Conservation (phyloP, 2,113 vertebrate species). For the Caranx ignobilis region DNA sequence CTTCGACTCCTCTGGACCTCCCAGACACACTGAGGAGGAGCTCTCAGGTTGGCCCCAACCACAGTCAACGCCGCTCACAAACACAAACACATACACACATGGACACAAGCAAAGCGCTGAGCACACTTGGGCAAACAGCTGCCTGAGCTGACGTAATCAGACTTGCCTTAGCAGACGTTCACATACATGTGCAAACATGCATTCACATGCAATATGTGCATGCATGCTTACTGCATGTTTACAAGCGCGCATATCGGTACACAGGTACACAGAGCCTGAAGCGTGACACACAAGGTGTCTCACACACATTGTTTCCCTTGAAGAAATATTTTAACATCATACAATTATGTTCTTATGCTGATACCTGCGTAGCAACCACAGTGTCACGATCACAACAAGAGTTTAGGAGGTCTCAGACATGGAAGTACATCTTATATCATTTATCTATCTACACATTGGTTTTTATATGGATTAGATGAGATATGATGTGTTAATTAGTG, state of each 20-base stretch:
- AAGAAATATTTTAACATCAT: conserved; percentile 2
- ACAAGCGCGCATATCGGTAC: background rate
- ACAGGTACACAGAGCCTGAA: background rate
- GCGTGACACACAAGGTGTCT: background rate
- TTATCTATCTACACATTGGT: background rate
- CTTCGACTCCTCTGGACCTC: conserved; percentile 84
- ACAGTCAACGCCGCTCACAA: conserved; percentile 64
- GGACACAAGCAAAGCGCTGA: conserved; percentile 59
- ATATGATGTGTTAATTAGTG: background rate
- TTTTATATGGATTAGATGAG: background rate
- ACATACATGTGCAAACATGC: conserved; percentile 3
- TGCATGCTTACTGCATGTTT: background rate
- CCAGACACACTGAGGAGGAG: conserved; percentile 78
- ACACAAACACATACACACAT: conserved; percentile 63
- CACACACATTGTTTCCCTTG: background rate
- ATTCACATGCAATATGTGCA: background rate
- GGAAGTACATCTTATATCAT: background rate
- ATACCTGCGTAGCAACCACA: background rate
- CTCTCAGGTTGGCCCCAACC: conserved; percentile 71
- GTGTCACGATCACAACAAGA: background rate
- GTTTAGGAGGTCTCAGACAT: background rate
- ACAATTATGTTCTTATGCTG: background rate
- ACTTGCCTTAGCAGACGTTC: conserved; percentile 32
- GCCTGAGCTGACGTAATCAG: conserved; percentile 53
- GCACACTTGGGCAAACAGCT: conserved; percentile 64